These are phyloP conservation scores for Arrhamphus sclerolepis DNA, from an alignment of 2,797 vertebrate species.

Conservation along the genomic window DNA sequence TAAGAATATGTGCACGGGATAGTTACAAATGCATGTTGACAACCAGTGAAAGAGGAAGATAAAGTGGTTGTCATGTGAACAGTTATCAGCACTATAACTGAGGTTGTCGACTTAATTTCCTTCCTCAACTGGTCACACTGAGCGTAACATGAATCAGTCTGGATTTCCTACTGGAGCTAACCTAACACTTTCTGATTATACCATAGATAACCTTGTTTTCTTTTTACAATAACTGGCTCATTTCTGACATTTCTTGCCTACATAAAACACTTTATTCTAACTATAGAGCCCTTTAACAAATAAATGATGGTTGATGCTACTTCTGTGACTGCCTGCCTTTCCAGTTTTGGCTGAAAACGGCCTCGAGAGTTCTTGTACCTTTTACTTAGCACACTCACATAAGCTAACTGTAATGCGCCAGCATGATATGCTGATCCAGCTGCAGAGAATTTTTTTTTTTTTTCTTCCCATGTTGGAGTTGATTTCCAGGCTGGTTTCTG, in stretches of 20 bases:
- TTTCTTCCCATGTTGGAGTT: conserved; percentile 2
- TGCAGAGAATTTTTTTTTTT: conserved; percentile 13
- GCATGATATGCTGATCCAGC: conserved; percentile 20
- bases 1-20: conserved; percentile 58
- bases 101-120: conserved; percentile 20
- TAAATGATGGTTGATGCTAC: conserved; percentile 53
- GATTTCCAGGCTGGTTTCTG: conserved; percentile 37
- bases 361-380: conserved; percentile 22
- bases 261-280: conserved; percentile 17
- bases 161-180: conserved; percentile 30
- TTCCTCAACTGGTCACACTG: conserved; percentile 33
- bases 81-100: conserved; percentile 13
- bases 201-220: conserved; percentile 25
- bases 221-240: conserved; percentile 33
- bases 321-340: conserved; percentile 53
- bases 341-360: conserved; percentile 39
- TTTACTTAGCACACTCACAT: conserved; percentile 24
- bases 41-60: conserved; percentile 13
- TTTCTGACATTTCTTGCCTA: not conserved
- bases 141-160: conserved; percentile 25
- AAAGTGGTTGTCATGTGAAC: conserved; percentile 17
- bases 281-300: conserved; percentile 61
- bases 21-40: conserved; percentile 18
- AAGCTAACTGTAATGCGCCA: conserved; percentile 19
- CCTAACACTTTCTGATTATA: conserved; percentile 44